Percentiles rank a stretch among this genome's conserved stretches.
These are phyloP conservation scores for Acanthisitta chloris DNA, from an alignment of 2,113 vertebrate species.

Conservation along the genomic window DNA sequence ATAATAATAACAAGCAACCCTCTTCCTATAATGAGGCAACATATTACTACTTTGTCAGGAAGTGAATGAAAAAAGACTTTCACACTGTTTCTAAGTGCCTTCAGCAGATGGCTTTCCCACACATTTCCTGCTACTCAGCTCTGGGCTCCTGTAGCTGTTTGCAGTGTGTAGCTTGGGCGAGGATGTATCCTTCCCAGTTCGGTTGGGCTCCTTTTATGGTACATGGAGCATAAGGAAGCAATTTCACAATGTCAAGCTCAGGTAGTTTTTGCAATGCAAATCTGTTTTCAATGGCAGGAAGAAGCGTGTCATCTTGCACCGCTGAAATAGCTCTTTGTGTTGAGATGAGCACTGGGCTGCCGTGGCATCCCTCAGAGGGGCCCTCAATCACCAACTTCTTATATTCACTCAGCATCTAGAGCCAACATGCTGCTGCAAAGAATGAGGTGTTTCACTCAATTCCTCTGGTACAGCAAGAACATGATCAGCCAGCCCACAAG, in stretches of 20 bases:
- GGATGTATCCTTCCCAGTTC: constrained; percentile 4
- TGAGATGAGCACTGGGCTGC: not conserved
- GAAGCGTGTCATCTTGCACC: not conserved
- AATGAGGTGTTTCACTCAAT: constrained; percentile 20
- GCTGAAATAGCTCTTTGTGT: constrained; percentile 28
- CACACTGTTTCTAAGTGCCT: constrained; percentile 17
- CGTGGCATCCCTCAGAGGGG: not conserved
- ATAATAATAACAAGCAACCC: not conserved
- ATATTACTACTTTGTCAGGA: constrained; percentile 59
- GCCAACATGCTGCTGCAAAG: constrained; percentile 3
- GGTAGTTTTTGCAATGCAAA: constrained; percentile 30
- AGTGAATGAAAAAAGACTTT: constrained; percentile 55
- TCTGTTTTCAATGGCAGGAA: not conserved
- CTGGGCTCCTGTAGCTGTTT: constrained; percentile 34
- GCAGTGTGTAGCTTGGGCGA: not conserved
- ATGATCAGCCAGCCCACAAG: not conserved
- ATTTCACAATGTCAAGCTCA: constrained; percentile 25
- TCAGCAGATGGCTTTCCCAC: constrained; percentile 66
- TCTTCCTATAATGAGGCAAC: not conserved
- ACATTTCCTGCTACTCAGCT: constrained; percentile 51
- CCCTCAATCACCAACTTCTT: constrained; percentile 17
- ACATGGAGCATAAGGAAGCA: not conserved
- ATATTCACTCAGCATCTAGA: not conserved
- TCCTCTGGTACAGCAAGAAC: not conserved
- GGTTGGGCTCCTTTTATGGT: not conserved